Conservation (phyloP, 2,888 invertebrate genomes). For the Melanostoma scalare region DNA sequence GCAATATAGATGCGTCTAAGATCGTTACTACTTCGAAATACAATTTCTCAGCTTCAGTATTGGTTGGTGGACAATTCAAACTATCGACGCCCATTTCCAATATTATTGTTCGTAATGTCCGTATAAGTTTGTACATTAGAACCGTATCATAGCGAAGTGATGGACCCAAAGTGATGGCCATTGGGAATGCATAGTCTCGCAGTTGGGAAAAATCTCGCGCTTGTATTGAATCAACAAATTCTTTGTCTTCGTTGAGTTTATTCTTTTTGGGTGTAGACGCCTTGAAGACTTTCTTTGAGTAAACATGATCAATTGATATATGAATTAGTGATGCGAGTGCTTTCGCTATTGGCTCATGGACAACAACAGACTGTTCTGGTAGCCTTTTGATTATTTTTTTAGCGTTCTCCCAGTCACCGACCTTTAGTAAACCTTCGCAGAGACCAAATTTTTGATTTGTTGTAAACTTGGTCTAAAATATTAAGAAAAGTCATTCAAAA, state of each 20-base stretch:
- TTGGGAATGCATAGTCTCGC: constrained; percentile 90
- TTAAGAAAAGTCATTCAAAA: background rate
- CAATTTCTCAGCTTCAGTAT: constrained; percentile 83
- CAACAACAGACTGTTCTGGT: constrained; percentile 90
- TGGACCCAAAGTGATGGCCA: constrained; percentile 93
- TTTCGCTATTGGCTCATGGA: constrained; percentile 89
- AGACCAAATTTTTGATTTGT: constrained; percentile 96
- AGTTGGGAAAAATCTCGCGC: constrained; percentile 89
- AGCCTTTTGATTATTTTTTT: constrained; percentile 90
- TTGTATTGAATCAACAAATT: constrained; percentile 78
- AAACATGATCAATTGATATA: constrained; percentile 92
- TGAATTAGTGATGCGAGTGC: constrained; percentile 92
- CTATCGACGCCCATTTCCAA: constrained; percentile 81
- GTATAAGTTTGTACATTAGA: constrained; percentile 92
- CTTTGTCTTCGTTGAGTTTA: constrained; percentile 82
- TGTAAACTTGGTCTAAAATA: constrained; percentile 78
- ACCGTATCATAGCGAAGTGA: constrained; percentile 93
- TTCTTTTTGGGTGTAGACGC: constrained; percentile 88
- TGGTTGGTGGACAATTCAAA: constrained; percentile 78
- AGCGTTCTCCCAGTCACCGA: constrained; percentile 96
- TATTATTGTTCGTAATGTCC: constrained; percentile 82
- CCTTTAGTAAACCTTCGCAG: constrained; percentile 92
- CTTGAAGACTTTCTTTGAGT: constrained; percentile 88
- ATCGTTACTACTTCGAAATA: constrained; percentile 93
- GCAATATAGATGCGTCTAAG: constrained; percentile 94